Base-by-base conservation (phyloP, 1,140 invertebrate genomes). In the Aphaenogaster rudis region DNA sequence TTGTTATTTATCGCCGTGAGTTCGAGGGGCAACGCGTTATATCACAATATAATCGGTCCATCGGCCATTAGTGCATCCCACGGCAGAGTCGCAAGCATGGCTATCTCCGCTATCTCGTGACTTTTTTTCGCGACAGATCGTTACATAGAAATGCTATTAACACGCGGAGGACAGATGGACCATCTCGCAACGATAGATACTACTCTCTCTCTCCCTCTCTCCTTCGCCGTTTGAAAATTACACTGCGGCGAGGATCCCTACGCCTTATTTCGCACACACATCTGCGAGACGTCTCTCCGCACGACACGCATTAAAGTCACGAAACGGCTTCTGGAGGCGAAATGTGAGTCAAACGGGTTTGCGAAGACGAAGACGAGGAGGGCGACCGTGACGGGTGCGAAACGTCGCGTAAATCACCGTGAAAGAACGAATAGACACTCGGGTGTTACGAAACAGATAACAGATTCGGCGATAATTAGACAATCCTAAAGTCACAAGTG, bases 81-180 rank as follows among this genome's bases (percentile, higher is more conserved):
- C 67, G 11, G 11, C 11, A 69, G 66, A 69, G 6, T 1, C n/a
- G 42, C 42, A 11, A 9, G 4, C 4, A 21, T 45, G 5, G 11
- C 64, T 80, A 59, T 63, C 45, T 86, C 67, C 8, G 11, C 64
- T 80, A 59, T 63, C 45, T 86, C 67, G 13, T n/a, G 9, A 50
- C 33, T 69, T 87, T 77, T 28, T 82, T 85, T 86, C 54, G 52
- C 28, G 15, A 80, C 8, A 36, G 33, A 76, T 48, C 8, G 54
- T 52, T 87, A 92, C 90, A 90, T 67, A 77, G 64, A 15, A 90
- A 90, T 33, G 80, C 87, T 84, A 91, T 92, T 91, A 90, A 88
- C 21, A 61, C 45, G 4, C 50, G 15, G 5, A 50, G 11, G 50
- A 90, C 67, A 77, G 69, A 81, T 80, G 28, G 76, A 50, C 59